A percentile compares a stretch with the other conserved stretches of the same genome.
Conservation (phyloP, 2,113 vertebrate species). For the Bubo scandiacus region DNA sequence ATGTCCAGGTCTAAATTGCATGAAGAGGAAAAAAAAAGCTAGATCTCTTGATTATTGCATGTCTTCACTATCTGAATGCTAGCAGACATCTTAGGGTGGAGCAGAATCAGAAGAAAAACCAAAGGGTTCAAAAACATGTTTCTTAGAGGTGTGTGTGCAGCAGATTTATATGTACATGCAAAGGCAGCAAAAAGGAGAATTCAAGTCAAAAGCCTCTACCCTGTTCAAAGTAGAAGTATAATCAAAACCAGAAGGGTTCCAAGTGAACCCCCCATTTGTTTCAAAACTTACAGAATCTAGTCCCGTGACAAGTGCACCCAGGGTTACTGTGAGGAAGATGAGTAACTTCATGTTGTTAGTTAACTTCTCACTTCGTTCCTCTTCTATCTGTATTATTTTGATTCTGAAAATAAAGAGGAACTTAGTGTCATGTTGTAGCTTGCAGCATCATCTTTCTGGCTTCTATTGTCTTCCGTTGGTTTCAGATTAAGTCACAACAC, state of each 20-base stretch:
- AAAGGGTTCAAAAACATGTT: background rate
- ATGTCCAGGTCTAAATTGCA: background rate
- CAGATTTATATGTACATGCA: background rate
- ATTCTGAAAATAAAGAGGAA: conserved; percentile 39
- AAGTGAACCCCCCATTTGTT: background rate
- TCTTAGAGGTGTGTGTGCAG: background rate
- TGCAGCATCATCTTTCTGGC: background rate
- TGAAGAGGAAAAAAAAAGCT: background rate
- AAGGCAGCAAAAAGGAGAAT: background rate
- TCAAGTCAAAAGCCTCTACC: background rate
- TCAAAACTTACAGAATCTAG: conserved; percentile 51
- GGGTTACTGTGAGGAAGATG: background rate
- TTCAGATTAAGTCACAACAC: background rate
- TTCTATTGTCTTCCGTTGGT: background rate
- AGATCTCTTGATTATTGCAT: background rate
- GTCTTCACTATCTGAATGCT: background rate
- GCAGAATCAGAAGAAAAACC: background rate
- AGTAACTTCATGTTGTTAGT: conserved; percentile 44
- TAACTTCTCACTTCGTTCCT: background rate
- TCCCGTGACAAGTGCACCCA: background rate
- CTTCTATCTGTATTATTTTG: background rate
- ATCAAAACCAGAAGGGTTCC: background rate
- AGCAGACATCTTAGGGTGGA: background rate
- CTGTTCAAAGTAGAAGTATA: background rate
- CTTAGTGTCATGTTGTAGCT: background rate